These are phyloP conservation scores for Karalla daura DNA, from an alignment of 2,797 vertebrate genomes.

Conservation along the genomic window DNA sequence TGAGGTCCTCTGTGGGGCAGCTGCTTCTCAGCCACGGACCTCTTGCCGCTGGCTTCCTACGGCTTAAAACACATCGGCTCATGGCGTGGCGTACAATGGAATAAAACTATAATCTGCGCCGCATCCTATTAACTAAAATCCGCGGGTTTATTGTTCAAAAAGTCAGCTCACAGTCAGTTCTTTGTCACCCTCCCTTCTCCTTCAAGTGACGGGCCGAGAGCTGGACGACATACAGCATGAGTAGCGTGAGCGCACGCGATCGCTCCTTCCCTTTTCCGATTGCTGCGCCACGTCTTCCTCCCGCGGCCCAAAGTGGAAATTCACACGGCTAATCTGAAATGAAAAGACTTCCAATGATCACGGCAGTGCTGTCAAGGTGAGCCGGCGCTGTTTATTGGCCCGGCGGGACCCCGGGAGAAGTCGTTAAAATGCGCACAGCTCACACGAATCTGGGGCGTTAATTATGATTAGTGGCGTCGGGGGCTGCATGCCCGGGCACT, in stretches of 20 bases:
- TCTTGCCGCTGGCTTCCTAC: neutral
- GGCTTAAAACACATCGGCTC: constrained; percentile 14
- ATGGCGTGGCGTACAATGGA: neutral
- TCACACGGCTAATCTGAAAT: neutral
- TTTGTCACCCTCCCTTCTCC: neutral
- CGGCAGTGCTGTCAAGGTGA: neutral
- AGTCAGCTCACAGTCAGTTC: neutral
- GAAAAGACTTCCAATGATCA: neutral
- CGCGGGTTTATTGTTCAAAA: constrained; percentile 10
- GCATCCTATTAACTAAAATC: constrained; percentile 19
- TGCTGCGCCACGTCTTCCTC: neutral
- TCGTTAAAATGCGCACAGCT: neutral
- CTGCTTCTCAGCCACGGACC: neutral
- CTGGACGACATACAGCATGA: neutral
- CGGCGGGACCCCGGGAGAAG: neutral
- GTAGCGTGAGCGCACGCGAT: too few relatives aligned
- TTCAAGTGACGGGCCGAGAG: too few relatives aligned
- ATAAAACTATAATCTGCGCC: constrained; percentile 22
- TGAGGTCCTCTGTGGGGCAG: neutral
- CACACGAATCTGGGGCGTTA: too few relatives aligned
- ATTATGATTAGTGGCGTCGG: too few relatives aligned
- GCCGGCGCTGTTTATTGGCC: neutral
- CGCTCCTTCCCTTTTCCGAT: too few relatives aligned
- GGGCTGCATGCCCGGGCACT: too few relatives aligned
- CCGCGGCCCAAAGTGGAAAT: neutral